Base-by-base conservation (phyloP, 1,140 invertebrate genomes). In the Euura saliciscinereae region DNA sequence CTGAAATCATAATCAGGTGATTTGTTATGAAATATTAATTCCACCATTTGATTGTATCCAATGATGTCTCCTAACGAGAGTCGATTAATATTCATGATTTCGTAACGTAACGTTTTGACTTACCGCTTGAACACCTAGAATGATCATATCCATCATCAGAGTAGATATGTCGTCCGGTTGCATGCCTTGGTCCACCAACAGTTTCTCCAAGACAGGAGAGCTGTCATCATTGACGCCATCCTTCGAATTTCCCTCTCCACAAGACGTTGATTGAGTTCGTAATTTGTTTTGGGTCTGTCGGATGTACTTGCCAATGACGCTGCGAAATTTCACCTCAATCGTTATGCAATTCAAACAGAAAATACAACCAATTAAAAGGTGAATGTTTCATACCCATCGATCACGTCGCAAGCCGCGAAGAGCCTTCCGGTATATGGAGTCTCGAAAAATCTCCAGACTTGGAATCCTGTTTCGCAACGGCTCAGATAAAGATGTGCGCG, bases 401-500 rank as follows among this genome's bases (percentile, higher is more conserved):
- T 87, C 65, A 82, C 82, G 72, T 91, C 89, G 72, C 91, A 91
- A 66, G 90, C 83, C 74, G 87, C 85, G 51, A 89, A 88, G 0
- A 93, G 81, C 59, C 87, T 89, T 73, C 86, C 89, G 83, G 90
- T 91, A 28, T 89, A 84, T 0, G 89, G 89, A 0, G 93, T 93
- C 4, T 90, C 78, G 43, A 92, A 84, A n/a, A 92, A 88, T 80
- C 92, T 91, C 93, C 93, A 94, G 7, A 91, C 74, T 46, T 91
- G 91, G 71, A 92, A 84, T 2, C 91, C 91, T 43, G 84, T 85
- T 78, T 93, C 93, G 70, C 92, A 92, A 71, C 88, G 85, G 66
- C 89, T 86, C 73, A 93, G 89, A 3, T 91, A 90, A 2, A 89
- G 85, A 66, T 92, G 91, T 0, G 92, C 89, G 28, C 88, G 85